phyloP scores from a whole-genome alignment of 2,888 invertebrate genomes.

The Mesopsocus fuscifrons region DNA sequence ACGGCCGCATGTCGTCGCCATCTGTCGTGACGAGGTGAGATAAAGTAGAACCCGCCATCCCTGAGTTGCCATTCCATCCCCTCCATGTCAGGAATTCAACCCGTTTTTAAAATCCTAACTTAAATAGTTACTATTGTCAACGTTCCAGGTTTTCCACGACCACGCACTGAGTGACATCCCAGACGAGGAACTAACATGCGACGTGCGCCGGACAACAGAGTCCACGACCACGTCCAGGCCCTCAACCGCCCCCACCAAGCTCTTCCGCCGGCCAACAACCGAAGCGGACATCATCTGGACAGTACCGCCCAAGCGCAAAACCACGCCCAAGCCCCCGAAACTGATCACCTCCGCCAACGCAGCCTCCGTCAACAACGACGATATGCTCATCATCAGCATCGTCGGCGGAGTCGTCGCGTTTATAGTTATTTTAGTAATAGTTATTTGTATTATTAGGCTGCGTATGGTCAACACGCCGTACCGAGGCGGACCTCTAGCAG shows the following conservation, averaged over 20 bases:
- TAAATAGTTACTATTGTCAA: no score
- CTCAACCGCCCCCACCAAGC: slow-evolving; percentile 24
- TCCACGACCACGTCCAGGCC: slow-evolving; percentile 28
- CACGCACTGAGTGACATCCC: slow-evolving; percentile 52
- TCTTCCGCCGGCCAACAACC: slow-evolving; percentile 32
- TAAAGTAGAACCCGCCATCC: no score
- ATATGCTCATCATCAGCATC: slow-evolving; percentile 86
- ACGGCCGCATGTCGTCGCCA: slow-evolving; percentile 22
- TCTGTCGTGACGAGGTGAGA: slow-evolving; percentile 51
- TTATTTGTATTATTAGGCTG: slow-evolving; percentile 71
- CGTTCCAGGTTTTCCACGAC: slow-evolving; percentile 42
- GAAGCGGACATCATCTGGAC: slow-evolving; percentile 87
- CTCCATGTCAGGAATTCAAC: no score
- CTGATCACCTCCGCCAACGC: slow-evolving; percentile 11
- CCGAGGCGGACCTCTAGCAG: slow-evolving; percentile 43
- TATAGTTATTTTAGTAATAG: slow-evolving; percentile 69
- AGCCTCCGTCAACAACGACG: slow-evolving; percentile 55
- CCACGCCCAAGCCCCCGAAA: slow-evolving; percentile 12
- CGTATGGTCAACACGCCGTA: slow-evolving; percentile 45
- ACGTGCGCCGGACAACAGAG: slow-evolving; percentile 37
- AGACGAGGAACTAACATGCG: slow-evolving; percentile 67
- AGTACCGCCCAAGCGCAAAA: slow-evolving; percentile 40
- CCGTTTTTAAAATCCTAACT: no score
- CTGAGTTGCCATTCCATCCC: no score
- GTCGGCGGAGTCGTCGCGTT: slow-evolving; percentile 84